Base-by-base conservation (phyloP, 2,888 invertebrate genomes). In the Aporophyla nigra region DNA sequence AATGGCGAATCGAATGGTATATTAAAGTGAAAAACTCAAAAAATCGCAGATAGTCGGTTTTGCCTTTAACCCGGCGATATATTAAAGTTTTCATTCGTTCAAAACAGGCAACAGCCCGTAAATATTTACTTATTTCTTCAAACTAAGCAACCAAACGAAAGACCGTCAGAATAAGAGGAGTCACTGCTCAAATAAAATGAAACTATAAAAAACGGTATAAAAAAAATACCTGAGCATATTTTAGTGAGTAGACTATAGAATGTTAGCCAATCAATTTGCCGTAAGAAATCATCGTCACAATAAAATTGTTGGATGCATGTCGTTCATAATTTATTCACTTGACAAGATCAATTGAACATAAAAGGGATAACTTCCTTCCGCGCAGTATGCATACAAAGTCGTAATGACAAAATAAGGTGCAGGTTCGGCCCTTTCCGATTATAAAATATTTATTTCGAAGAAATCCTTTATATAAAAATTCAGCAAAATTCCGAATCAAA, bases 301-400 rank as follows among this genome's bases (percentile, higher is more conserved):
- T 24, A n/a, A 19, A 33, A 46, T n/a, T 33, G 1, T 24, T 51
- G 24, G n/a, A 56, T 59, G 24, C 24, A 16, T 66, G 14, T 19
- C 53, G 58, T 59, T 19, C 40, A 61, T 63, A 69, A 79, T 77
- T 53, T 49, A 70, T 76, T 62, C 69, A 5, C 21, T 19, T n/a
- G 2, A 7, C 33, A 68, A 74, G 58, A 66, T 76, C 66, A 61
- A 46, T 63, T 67, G 10, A 27, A 78, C 63, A 61, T 40, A 74
- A 65, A 75, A 70, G 27, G n/a, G 43, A 59, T 78, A 24, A 43
- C 83, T 83, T 87, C 85, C 85, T 85, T 81, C 77, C 83, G 63
- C 61, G 12, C 54, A 53, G 16, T 72, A 63, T 58, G 49, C 74
- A 71, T 77, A 78, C 54, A 68, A 63, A 70, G 5, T 63, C 21